Conservation (phyloP, 2,113 vertebrate species). For the Notothenia coriiceps region DNA sequence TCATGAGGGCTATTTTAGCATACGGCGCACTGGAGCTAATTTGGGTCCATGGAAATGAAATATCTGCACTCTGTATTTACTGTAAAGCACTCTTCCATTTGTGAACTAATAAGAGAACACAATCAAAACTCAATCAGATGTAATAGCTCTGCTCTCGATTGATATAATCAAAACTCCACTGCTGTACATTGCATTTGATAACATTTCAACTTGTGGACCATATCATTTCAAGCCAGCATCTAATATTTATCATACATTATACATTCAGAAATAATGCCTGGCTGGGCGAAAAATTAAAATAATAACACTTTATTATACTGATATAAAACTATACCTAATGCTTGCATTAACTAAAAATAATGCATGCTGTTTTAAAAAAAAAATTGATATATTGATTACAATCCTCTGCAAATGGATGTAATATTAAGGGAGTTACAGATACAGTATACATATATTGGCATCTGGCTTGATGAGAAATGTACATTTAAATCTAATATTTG, state of each 20-base stretch:
- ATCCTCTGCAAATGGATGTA: no score
- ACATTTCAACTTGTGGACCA: conserved; percentile 7
- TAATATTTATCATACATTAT: conserved; percentile 1
- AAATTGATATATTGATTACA: no score
- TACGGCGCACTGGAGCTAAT: conserved; percentile 35
- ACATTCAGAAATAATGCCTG: neutral
- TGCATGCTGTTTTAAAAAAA: no score
- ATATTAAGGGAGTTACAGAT: no score
- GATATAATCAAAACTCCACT: conserved; percentile 41
- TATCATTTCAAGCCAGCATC: neutral
- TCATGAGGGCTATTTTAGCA: conserved; percentile 40
- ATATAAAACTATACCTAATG: no score
- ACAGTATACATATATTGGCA: no score
- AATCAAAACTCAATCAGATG: conserved; percentile 40
- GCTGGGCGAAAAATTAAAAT: no score
- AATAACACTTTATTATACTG: no score
- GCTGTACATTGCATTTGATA: conserved; percentile 20
- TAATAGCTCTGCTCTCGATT: conserved; percentile 14
- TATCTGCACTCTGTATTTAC: conserved; percentile 44
- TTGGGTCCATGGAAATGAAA: conserved; percentile 45
- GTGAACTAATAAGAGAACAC: conserved; percentile 24
- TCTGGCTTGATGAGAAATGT: no score
- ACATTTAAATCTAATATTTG: no score
- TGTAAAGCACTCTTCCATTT: conserved; percentile 39
- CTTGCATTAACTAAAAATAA: no score